Percentiles rank a stretch among this genome's conserved stretches.
phyloP scores from a whole-genome alignment of 2,797 vertebrate species.

The Atherinosoma microstoma region DNA sequence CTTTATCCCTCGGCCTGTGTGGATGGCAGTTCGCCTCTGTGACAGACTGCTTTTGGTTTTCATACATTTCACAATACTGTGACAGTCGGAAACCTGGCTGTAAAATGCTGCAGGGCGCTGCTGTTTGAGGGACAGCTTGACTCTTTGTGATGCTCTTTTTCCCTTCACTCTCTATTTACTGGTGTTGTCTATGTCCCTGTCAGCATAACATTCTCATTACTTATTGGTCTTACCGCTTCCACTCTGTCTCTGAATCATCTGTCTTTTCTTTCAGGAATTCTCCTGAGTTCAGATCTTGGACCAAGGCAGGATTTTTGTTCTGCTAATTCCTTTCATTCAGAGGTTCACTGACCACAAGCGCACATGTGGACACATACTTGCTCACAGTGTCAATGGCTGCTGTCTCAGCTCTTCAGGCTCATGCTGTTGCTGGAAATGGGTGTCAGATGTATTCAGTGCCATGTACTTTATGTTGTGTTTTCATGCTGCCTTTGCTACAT shows the following conservation, averaged over 20 bases:
- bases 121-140: slow-evolving; percentile 66
- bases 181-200: slow-evolving; percentile 37
- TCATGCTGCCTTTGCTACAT: slow-evolving; percentile 41
- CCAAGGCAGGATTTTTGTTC: slow-evolving; percentile 83
- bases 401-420: slow-evolving; percentile 22
- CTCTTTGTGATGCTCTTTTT: slow-evolving; percentile 47
- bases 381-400: not conserved
- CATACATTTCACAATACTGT: slow-evolving; percentile 35
- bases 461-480: slow-evolving; percentile 48
- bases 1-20: slow-evolving; percentile 68
- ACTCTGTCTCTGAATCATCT: slow-evolving; percentile 26
- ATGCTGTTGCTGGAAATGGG: slow-evolving; percentile 40
- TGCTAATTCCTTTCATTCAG: slow-evolving; percentile 84
- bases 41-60: slow-evolving; percentile 71
- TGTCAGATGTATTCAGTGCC: slow-evolving; percentile 36
- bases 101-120: slow-evolving; percentile 58
- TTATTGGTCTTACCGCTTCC: slow-evolving; percentile 30
- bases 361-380: slow-evolving; percentile 17
- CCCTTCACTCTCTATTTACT: slow-evolving; percentile 44
- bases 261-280: slow-evolving; percentile 74
- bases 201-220: slow-evolving; percentile 52
- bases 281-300: slow-evolving; percentile 77
- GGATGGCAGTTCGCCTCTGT: slow-evolving; percentile 55
- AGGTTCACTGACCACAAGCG: slow-evolving; percentile 77
- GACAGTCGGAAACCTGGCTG: slow-evolving; percentile 51